Base-by-base conservation (phyloP, 2,113 vertebrate species). In the Notothenia rossii region DNA sequence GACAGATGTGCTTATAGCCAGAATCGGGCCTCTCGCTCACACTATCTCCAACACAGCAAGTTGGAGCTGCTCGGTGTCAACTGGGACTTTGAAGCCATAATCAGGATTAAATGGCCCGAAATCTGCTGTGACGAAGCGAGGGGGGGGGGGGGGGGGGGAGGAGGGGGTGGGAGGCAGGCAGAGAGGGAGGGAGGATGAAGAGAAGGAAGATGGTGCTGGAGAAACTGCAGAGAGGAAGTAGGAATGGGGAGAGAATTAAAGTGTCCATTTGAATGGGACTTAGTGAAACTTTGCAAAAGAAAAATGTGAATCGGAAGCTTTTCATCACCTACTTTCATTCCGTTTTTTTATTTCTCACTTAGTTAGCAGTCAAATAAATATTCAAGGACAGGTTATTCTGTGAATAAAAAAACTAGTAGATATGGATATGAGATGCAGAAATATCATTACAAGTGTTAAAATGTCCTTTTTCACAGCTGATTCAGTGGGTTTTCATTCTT, bases 81-180 rank as follows among this genome's bases (percentile, higher is more conserved):
- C 80, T 29, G 82, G 75, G 82, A 90, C 81, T 87, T 77, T 83
- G 77, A 87, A 75, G 79, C 56, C 49, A 40, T 86, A 84, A 88
- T 86, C 66, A 10, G 83, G 85, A 89, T 92, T 84, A 89, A 88
- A 87, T 4, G 29, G 75, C 67, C 66, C 11, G 18, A 67, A 86
- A 87, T 84, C 53, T 36, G 64, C 69, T 84, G 79, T 82, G 85
- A 86, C 62, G 18, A 78, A 66, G 58, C 12, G 40, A 45, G 13
- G 11, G 2, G 17, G 13, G 15, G 20, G 6, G 17, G 13, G 11
- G 2, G 17, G 13, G 15, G 20, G 6, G 17, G 22, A 17, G 22
- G 12, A 40, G 36, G 36, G 72, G 0, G 10, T 10, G 45, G 11
- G 54, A 68, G 25, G 51, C 25, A 68, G 25, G 51, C 25, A 25